Evolutionary conservation across 2,113 vertebrate genomes (phyloP).

Genomic region (Phoenicopterus ruber): DNA sequence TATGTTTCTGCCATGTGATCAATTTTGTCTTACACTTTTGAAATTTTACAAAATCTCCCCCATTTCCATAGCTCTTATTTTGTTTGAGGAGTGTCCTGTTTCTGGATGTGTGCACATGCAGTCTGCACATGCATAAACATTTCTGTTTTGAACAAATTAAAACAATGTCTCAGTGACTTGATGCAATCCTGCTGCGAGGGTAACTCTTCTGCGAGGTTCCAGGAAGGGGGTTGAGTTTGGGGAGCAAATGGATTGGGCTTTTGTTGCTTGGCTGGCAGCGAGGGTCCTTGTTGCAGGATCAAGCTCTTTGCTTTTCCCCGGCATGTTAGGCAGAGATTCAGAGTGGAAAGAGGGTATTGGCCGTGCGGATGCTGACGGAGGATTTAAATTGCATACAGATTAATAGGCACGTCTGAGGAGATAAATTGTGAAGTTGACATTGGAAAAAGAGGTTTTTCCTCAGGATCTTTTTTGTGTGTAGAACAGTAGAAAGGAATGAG

Average conservation of each 20-base stretch:
- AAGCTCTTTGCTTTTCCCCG: background rate
- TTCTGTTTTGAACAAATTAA: background rate
- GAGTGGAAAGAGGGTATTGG: background rate
- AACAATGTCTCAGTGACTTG: background rate
- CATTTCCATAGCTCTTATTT: background rate
- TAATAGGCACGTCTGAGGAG: background rate
- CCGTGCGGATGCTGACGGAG: accelerated
- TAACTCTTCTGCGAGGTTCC: background rate
- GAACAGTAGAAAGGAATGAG: background rate
- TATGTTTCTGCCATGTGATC: background rate
- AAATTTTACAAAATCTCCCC: background rate
- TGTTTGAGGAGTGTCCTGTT: background rate
- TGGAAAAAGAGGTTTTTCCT: background rate
- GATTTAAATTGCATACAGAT: background rate
- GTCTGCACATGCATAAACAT: background rate
- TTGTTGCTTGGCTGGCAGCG: background rate
- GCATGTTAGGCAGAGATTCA: background rate
- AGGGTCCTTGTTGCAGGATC: background rate
- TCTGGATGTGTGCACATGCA: background rate
- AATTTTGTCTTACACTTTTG: background rate
- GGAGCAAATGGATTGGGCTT: background rate
- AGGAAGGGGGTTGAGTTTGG: background rate
- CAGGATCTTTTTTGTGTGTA: background rate
- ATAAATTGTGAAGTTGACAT: background rate
- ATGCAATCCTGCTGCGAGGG: background rate